These are phyloP conservation scores for Nettapus auritus DNA, from an alignment of 2,113 vertebrate genomes.

Conservation along the genomic window DNA sequence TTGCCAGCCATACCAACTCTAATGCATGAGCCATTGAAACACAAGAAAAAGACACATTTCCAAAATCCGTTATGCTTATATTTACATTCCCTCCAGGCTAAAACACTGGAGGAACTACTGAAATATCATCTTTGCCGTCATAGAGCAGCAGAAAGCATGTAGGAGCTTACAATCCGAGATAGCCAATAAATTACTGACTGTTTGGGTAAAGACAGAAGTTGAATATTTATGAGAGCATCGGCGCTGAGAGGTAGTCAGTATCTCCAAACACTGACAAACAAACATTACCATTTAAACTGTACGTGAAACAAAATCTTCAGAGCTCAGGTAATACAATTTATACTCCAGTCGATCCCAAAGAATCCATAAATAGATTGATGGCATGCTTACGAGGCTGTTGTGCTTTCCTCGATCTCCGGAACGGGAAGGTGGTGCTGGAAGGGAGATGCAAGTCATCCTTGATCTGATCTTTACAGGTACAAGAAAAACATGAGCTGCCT, in stretches of 20 bases:
- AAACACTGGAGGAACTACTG: constrained; percentile 44
- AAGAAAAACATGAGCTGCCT: not conserved
- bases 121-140: constrained; percentile 65
- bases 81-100: constrained; percentile 73
- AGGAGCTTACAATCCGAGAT: constrained; percentile 68
- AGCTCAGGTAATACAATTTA: not conserved
- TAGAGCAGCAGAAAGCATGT: constrained; percentile 59
- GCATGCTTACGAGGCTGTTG: not conserved
- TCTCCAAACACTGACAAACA: constrained; percentile 20
- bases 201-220: constrained; percentile 45
- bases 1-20: constrained; percentile 73
- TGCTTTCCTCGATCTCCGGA: rapidly evolving
- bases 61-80: constrained; percentile 76
- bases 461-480: not conserved
- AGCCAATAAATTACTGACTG: constrained; percentile 74
- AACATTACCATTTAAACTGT: not conserved
- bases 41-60: constrained; percentile 48
- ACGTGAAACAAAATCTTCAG: not conserved
- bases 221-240: constrained; percentile 53
- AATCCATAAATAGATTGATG: not conserved
- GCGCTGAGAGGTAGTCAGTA: not conserved
- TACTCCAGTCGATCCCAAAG: not conserved
- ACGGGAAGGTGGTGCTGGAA: not conserved
- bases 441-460: not conserved
- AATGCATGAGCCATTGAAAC: constrained; percentile 63